Base-by-base conservation (phyloP, 2,888 invertebrate genomes). In the Molorchus minor region DNA sequence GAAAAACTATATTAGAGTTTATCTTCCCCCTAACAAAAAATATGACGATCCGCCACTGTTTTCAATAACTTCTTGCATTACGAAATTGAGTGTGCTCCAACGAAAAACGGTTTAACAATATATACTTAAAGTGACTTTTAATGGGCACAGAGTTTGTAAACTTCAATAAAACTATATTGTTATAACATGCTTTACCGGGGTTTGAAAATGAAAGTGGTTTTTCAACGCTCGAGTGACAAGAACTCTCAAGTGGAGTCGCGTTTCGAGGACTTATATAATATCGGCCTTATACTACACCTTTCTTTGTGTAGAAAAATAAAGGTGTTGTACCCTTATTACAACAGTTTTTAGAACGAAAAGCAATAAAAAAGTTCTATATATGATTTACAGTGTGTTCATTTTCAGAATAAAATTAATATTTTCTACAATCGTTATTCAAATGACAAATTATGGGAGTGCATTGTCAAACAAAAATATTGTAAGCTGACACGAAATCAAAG, bases 161-260 rank as follows among this genome's bases (percentile, higher is more conserved):
- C 41, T 52, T 21, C 13, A 21, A 25, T 49, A 49, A 52, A 41
- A 40, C 30, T 52, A 41, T 17, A 30, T 19, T 25, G 41, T 15
- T 52, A 52, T 52, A 41, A 52, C 30, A 25, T 30, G 30, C 40
- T 52, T 41, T 52, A 29, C 13, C 52, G 46, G 40, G 56, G 63
- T 61, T 63, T 58, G 46, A 38, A 61, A 51, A 56, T 61, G 59
- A 58, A 52, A 63, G 64, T 62, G 70, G 56, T 63, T 58, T 68
- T 68, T 67, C 59, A 64, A 56, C 63, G 70, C 63, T 58, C 60
- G 44, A 63, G 20, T 64, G 66, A 64, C 64, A 53, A 70, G 67
- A 52, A 56, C 64, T 41, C 70, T 69, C 53, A 35, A 62, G 61
- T 55, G 20, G 60, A 66, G 70, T 69, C 69, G 65, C 67, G 67